Evolutionary conservation across 2,888 invertebrate genomes (phyloP).

Genomic region (Empis livida): DNA sequence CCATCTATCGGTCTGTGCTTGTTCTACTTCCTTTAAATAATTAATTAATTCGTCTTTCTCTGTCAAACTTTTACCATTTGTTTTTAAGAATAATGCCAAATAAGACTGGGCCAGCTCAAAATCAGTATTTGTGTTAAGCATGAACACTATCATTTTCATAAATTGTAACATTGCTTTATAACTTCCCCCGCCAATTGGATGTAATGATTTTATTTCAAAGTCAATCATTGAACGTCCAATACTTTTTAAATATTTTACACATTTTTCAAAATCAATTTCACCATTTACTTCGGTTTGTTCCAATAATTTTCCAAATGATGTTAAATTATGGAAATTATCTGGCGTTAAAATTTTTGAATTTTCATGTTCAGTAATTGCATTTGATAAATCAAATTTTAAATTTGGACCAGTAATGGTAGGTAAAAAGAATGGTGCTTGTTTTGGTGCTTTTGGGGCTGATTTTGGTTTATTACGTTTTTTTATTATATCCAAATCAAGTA

Average conservation of each 20-base stretch:
- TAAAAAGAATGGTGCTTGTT: conserved; percentile 90
- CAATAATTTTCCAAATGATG: conserved; percentile 54
- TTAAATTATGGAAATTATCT: conserved; percentile 49
- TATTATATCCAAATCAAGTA: conserved; percentile 74
- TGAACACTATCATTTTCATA: conserved; percentile 54
- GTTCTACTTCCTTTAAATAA: conserved; percentile 44
- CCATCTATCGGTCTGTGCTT: conserved; percentile 51
- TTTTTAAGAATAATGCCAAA: conserved; percentile 74
- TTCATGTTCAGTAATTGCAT: conserved; percentile 25
- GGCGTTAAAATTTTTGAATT: conserved; percentile 43
- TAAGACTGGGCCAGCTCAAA: conserved; percentile 89
- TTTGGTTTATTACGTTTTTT: conserved; percentile 84
- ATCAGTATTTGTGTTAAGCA: conserved; percentile 61
- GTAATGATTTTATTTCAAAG: conserved; percentile 69
- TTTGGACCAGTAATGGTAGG: conserved; percentile 78
- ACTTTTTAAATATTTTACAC: conserved; percentile 40
- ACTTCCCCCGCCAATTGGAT: conserved; percentile 61
- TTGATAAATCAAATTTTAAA: conserved; percentile 62
- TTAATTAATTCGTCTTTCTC: conserved; percentile 41
- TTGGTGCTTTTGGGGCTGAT: conserved; percentile 65
- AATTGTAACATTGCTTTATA: conserved; percentile 61
- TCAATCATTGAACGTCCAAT: conserved; percentile 77
- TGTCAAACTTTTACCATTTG: conserved; percentile 51
- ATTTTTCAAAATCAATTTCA: conserved; percentile 38
- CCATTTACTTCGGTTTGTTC: conserved; percentile 30